Conservation (phyloP, 2,113 vertebrate genomes). For the Mungos mungo region DNA sequence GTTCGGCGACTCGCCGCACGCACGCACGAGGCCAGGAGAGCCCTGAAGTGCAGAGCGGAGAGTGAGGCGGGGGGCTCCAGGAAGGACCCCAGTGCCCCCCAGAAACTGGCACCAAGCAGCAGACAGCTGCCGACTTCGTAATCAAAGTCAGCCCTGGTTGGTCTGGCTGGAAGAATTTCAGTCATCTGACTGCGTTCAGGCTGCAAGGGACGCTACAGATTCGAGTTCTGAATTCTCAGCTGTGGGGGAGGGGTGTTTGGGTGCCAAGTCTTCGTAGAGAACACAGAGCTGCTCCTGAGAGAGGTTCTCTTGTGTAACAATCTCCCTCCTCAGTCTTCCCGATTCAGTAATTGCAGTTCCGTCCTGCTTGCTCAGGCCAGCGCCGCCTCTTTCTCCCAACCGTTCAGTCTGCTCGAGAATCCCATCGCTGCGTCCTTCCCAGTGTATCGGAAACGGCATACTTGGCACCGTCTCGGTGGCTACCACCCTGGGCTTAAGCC, state of each 20-base stretch:
- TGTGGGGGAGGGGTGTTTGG: too few relatives aligned
- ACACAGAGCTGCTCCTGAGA: background rate
- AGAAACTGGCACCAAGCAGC: background rate
- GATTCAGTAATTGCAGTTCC: background rate
- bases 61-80: accelerated
- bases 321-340: background rate
- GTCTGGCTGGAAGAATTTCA: background rate
- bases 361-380: background rate
- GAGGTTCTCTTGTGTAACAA: background rate
- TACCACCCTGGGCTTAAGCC: too few relatives aligned
- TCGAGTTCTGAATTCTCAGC: background rate
- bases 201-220: background rate
- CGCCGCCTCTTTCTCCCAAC: background rate
- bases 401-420: background rate
- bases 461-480: accelerated
- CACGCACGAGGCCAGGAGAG: accelerated
- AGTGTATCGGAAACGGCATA: background rate
- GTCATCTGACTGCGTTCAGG: too few relatives aligned
- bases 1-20: background rate
- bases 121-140: background rate
- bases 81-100: background rate
- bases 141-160: accelerated
- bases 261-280: background rate
- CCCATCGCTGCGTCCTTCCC: background rate
- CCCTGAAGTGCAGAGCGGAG: accelerated